Evolutionary conservation across 2,113 vertebrate genomes (phyloP).

Genomic region (Podocnemis expansa): DNA sequence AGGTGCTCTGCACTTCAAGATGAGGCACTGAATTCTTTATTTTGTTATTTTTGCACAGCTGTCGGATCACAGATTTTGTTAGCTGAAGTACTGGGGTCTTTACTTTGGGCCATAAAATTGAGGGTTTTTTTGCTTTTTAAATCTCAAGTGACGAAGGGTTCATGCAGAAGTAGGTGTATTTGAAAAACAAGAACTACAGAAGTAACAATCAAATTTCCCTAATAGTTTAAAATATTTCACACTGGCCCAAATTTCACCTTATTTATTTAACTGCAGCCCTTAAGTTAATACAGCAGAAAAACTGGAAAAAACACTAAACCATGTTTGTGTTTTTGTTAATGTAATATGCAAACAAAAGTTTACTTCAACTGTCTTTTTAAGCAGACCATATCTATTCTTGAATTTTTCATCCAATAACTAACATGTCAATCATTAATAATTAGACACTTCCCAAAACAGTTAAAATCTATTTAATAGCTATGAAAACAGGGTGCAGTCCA

Average conservation of each 20-base stretch:
- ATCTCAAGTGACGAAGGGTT: neutral
- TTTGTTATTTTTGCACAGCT: neutral
- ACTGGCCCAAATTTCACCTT: neutral
- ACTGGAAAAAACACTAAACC: neutral
- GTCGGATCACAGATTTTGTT: neutral
- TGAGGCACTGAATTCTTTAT: neutral
- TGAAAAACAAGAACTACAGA: neutral
- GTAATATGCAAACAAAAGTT: neutral
- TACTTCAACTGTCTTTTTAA: neutral
- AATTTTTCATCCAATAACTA: slow-evolving; percentile 6
- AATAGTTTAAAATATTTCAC: neutral
- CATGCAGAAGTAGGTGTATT: neutral
- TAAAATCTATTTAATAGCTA: neutral
- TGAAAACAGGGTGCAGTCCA: slow-evolving; percentile 1
- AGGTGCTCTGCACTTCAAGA: neutral
- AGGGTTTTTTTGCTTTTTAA: neutral
- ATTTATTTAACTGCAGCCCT: neutral
- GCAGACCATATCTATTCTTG: neutral
- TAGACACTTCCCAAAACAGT: neutral
- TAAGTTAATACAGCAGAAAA: neutral
- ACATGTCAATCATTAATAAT: neutral
- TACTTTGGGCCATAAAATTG: neutral
- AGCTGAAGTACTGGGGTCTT: neutral
- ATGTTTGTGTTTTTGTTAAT: neutral
- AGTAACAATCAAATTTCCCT: neutral